phyloP scores from a whole-genome alignment of 2,113 vertebrate species.

The Silurus glanis region DNA sequence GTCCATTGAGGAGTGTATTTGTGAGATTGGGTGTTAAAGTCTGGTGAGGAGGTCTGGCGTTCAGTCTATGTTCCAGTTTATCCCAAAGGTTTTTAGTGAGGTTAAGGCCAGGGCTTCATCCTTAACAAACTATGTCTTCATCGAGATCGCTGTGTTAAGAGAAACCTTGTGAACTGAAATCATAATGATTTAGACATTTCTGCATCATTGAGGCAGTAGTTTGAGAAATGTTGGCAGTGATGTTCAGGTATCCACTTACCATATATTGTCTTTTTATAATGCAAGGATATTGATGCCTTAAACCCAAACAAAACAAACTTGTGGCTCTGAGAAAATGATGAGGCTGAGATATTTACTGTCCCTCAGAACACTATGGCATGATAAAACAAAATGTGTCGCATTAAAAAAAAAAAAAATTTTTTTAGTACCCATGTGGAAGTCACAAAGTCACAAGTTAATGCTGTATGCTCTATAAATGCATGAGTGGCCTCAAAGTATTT shows the following conservation, averaged over 20 bases:
- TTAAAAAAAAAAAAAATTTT: too few species aligned
- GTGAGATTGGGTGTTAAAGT: neutral
- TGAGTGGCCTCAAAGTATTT: neutral
- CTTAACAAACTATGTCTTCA: neutral
- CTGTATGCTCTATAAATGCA: neutral
- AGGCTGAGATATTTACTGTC: neutral
- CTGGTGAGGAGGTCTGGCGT: neutral
- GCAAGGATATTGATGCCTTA: neutral
- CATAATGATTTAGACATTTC: neutral
- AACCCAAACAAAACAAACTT: neutral
- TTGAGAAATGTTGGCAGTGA: neutral
- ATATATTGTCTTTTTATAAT: neutral
- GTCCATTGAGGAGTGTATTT: neutral
- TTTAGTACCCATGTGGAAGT: neutral
- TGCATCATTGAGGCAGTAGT: neutral
- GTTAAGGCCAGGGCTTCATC: neutral
- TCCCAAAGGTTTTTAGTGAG: neutral
- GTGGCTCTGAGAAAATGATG: neutral
- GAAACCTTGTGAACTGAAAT: neutral
- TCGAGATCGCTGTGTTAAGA: neutral
- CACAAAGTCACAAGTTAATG: neutral
- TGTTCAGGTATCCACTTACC: neutral
- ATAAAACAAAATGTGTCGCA: neutral
- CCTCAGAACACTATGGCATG: neutral
- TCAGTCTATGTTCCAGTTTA: neutral